Percentiles rank a stretch among this genome's conserved stretches.
Evolutionary conservation across 2,888 invertebrate species (phyloP).

Genomic region (Sarcophaga variegata): DNA sequence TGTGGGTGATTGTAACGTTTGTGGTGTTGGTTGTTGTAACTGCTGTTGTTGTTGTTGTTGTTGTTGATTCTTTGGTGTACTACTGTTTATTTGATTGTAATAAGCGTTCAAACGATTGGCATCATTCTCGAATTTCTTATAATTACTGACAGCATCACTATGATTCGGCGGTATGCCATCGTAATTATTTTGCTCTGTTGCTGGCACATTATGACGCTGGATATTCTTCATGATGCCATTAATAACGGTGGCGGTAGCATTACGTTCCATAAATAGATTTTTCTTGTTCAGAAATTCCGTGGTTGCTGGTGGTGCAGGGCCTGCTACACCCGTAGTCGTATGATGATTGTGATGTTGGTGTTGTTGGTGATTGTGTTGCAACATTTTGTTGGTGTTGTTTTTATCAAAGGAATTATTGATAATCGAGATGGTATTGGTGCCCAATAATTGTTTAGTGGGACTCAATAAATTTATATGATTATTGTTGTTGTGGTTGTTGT

Average conservation of each 20-base stretch:
- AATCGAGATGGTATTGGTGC: conserved; percentile 77
- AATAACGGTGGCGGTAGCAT: conserved; percentile 79
- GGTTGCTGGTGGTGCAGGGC: conserved; percentile 36
- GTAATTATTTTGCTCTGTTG: conserved; percentile 42
- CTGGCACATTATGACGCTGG: conserved; percentile 70
- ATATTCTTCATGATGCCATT: conserved; percentile 81
- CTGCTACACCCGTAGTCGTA: conserved; percentile 40
- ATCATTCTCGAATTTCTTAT: conserved; percentile 81
- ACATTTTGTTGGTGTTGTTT: conserved; percentile 70
- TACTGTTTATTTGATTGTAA: conserved; percentile 78
- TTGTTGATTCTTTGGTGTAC: conserved; percentile 78
- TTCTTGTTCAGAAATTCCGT: conserved; percentile 80
- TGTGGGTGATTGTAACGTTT: conserved; percentile 62
- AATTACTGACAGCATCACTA: conserved; percentile 70
- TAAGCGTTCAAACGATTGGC: conserved; percentile 80
- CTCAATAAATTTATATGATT: conserved; percentile 75
- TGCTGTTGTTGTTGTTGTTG: conserved; percentile 68
- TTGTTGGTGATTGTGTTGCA: conserved; percentile 35
- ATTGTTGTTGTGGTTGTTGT: conserved; percentile 73
- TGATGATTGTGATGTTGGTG: conserved; percentile 40
- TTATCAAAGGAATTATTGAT: conserved; percentile 78
- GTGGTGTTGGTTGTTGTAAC: conserved; percentile 74
- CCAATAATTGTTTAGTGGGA: conserved; percentile 76
- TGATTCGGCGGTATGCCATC: conserved; percentile 35
- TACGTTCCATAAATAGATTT: conserved; percentile 79